These are phyloP conservation scores for Ganaspis brasiliensis DNA, from an alignment of 2,888 invertebrate species.

Conservation along the genomic window DNA sequence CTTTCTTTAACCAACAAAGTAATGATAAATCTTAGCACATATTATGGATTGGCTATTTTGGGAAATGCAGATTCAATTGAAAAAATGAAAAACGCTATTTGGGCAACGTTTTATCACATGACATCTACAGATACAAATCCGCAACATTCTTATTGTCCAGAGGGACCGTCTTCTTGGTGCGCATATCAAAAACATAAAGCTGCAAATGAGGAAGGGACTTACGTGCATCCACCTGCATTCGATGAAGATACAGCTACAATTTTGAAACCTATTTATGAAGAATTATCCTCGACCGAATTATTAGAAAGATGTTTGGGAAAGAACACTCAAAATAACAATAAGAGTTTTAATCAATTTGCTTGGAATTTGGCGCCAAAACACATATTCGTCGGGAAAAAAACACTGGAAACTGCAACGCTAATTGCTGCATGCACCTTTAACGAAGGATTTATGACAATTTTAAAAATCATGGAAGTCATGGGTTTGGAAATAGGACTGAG, in stretches of 20 bases:
- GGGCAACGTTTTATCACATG: background rate
- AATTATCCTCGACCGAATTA: constrained; percentile 49
- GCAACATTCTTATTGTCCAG: background rate
- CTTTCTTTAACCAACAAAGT: background rate
- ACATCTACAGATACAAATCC: background rate
- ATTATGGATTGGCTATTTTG: background rate
- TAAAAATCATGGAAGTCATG: too few species aligned
- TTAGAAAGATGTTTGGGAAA: constrained; percentile 39
- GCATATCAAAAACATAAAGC: constrained; percentile 50
- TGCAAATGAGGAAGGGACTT: constrained; percentile 25
- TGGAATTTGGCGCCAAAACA: too few species aligned
- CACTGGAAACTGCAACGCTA: constrained; percentile 43
- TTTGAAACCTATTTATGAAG: constrained; percentile 53
- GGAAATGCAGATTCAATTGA: background rate
- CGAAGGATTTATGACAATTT: too few species aligned
- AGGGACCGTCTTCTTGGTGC: constrained; percentile 43
- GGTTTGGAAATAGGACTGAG: background rate
- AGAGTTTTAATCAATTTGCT: constrained; percentile 54
- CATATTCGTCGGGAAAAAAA: too few species aligned
- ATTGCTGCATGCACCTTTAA: constrained; percentile 40
- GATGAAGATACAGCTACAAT: constrained; percentile 38
- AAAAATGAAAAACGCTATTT: background rate
- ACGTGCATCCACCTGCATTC: constrained; percentile 50
- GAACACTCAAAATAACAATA: too few species aligned
- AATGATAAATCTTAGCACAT: background rate